These are phyloP conservation scores for Aldabrachelys gigantea DNA, from an alignment of 2,113 vertebrate species.

Conservation along the genomic window DNA sequence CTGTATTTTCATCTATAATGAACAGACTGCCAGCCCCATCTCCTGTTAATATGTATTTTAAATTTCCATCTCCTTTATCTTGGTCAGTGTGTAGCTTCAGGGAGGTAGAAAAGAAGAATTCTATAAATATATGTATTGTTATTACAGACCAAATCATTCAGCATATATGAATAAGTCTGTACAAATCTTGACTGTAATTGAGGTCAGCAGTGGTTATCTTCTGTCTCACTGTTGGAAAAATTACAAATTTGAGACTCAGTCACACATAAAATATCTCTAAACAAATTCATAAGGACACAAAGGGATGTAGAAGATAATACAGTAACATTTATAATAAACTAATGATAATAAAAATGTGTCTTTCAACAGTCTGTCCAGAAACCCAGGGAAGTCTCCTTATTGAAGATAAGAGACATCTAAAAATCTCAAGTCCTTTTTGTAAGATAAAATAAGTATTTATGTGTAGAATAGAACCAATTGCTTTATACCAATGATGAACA, in stretches of 20 bases:
- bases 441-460: neutral
- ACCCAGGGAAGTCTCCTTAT: neutral
- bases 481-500: neutral
- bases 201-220: slow-evolving; percentile 44
- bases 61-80: slow-evolving; percentile 93
- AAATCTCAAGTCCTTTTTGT: neutral
- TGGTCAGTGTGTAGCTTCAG: slow-evolving; percentile 96
- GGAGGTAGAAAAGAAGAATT: slow-evolving; percentile 75
- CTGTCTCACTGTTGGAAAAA: slow-evolving; percentile 30
- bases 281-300: neutral
- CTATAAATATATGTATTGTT: slow-evolving; percentile 72
- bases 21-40: slow-evolving; percentile 95
- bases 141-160: slow-evolving; percentile 57
- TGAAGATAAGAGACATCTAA: neutral
- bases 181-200: slow-evolving; percentile 28
- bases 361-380: neutral
- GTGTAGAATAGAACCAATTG: neutral
- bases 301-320: neutral
- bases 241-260: slow-evolving; percentile 27
- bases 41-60: slow-evolving; percentile 95
- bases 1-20: slow-evolving; percentile 96
- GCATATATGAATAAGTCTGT: slow-evolving; percentile 31
- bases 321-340: neutral
- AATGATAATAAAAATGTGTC: neutral
- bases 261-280: slow-evolving; percentile 21